Base-by-base conservation (phyloP, 2,888 invertebrate genomes). In the Coenonympha glycerion region DNA sequence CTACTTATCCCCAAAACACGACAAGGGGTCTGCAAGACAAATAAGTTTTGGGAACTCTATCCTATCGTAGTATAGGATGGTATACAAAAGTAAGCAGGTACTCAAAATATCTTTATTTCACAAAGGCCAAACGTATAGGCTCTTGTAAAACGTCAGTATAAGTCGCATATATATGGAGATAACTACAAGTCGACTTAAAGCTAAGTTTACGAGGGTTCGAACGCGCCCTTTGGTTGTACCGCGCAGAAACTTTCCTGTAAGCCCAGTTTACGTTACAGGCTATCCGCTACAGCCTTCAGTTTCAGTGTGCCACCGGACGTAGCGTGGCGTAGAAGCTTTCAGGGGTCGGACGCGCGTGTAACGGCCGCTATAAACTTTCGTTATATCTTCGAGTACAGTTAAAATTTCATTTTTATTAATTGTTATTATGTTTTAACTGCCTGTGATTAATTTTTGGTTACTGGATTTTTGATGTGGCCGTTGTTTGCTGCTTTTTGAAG, bases 341-440 rank as follows among this genome's bases (percentile, higher is more conserved):
- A 9, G 6, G 39, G 44, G 22, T 26, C 18, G 16, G 31, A 13
- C 45, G 34, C 48, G 48, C 52, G 45, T 3, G n/a, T 22, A 19
- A 31, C 19, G n/a, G n/a, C n/a, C n/a, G n/a, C n/a, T 3, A 41
- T 36, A 41, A 49, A 49, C 45, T 49, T 31, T 46, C 53, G 46
- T 41, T 31, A 15, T 36, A 16, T 16, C 16, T 16, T 39, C 41
- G 41, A 41, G 18, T 34, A 39, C 24, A 41, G 26, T 41, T 41
- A 19, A 41, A 8, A n/a, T n/a, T 15, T 3, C 6, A 9, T 16
- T 41, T 28, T 6, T 16, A 4, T 9, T 36, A 19, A 6, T 36
- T 21, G 18, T 5, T 39, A 19, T 19, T 13, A 15, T 13, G 1
- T 15, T 16, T 13, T 37, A n/a, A n/a, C n/a, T n/a, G n/a, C n/a